Conservation (phyloP, 2,113 vertebrate species). For the Helogale parvula region DNA sequence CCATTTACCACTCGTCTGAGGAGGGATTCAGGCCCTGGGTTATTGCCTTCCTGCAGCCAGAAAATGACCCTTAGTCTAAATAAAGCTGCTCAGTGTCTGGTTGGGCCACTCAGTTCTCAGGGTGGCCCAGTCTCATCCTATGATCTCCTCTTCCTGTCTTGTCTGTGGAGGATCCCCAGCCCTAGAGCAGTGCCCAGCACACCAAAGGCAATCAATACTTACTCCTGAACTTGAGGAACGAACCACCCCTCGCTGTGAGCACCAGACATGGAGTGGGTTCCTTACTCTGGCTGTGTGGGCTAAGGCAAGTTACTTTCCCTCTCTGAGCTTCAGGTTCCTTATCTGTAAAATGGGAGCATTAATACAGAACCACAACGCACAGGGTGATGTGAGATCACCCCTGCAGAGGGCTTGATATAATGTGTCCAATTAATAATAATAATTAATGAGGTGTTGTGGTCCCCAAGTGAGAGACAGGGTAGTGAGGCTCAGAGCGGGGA, state of each 20-base stretch:
- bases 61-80: slow-evolving; percentile 45
- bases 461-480: background rate
- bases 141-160: background rate
- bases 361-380: background rate
- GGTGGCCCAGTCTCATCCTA: background rate
- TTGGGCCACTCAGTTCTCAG: background rate
- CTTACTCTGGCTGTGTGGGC: background rate
- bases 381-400: background rate
- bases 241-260: background rate
- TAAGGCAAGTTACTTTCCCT: background rate
- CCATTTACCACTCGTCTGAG: background rate
- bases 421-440: background rate
- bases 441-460: background rate
- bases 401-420: background rate
- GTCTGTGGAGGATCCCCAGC: background rate
- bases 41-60: background rate
- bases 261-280: background rate
- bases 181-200: background rate
- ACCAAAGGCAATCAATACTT: background rate
- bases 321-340: background rate
- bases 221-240: background rate
- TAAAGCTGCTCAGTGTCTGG: slow-evolving; percentile 9
- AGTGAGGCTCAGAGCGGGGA: background rate
- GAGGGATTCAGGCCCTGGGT: background rate
- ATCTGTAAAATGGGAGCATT: background rate